Evolutionary conservation across 2,797 vertebrate genomes (phyloP).

Genomic region (Scolopax bukidnonensis): DNA sequence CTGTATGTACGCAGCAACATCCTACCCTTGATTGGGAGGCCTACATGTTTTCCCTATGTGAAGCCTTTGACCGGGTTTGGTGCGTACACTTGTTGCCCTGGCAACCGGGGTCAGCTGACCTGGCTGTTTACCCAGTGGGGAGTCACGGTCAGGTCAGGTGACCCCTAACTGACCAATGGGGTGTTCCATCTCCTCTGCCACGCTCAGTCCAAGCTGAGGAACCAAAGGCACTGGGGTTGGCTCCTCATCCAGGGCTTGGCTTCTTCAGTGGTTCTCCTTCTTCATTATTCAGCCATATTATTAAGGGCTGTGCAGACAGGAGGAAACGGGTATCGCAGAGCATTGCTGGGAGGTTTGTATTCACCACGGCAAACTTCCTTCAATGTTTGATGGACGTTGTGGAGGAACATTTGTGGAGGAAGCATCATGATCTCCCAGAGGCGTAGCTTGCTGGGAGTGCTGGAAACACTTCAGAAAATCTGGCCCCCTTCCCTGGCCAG

Average conservation of each 20-base stretch:
- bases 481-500: not conserved
- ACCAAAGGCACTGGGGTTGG: no score
- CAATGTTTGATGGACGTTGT: not conserved
- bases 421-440: not conserved
- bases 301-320: not conserved
- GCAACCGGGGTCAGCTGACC: no score
- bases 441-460: not conserved
- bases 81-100: no score
- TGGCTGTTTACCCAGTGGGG: no score
- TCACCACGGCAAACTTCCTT: not conserved
- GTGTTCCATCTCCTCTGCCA: no score
- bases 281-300: not conserved
- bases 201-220: no score
- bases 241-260: no score
- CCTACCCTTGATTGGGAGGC: not conserved
- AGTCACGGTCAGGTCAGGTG: no score
- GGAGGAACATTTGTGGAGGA: fast-evolving
- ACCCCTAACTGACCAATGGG: no score
- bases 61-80: not conserved
- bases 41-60: not conserved
- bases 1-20: not conserved
- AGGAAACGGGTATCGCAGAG: not conserved
- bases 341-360: not conserved
- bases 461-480: conserved; percentile 1
- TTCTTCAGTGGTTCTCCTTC: no score